phyloP scores from a whole-genome alignment of 2,888 invertebrate genomes.

The Aphidius colemani region DNA sequence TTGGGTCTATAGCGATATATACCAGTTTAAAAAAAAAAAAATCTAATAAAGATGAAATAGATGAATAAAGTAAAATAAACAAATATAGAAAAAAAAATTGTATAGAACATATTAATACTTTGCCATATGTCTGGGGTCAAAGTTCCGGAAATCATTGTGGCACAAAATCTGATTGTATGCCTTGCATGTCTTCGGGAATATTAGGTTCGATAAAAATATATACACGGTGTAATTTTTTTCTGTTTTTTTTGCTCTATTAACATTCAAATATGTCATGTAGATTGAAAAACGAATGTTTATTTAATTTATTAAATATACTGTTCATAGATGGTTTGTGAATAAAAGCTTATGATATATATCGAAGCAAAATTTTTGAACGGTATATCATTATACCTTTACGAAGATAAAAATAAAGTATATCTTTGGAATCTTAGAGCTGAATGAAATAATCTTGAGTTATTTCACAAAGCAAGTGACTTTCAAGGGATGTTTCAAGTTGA shows the following conservation, averaged over 20 bases:
- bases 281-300: neutral
- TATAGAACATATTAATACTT: neutral
- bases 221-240: too few relatives aligned
- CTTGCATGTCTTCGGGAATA: slow-evolving; percentile 18
- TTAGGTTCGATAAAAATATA: neutral
- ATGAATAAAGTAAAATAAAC: slow-evolving; percentile 1
- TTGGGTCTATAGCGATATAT: too few relatives aligned
- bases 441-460: slow-evolving; percentile 12
- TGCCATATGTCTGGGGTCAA: slow-evolving; percentile 21
- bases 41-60: slow-evolving; percentile 11
- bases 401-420: slow-evolving; percentile 5
- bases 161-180: slow-evolving; percentile 10
- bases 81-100: neutral
- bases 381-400: neutral
- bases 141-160: slow-evolving; percentile 18
- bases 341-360: too few relatives aligned
- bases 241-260: too few relatives aligned
- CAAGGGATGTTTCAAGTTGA: slow-evolving; percentile 24
- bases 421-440: neutral
- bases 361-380: too few relatives aligned
- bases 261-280: neutral
- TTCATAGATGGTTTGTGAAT: neutral
- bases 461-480: neutral
- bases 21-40: too few relatives aligned
- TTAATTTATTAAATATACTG: neutral